These are phyloP conservation scores for Laticauda laticaudata DNA, from an alignment of 2,113 vertebrate species.

Conservation along the genomic window DNA sequence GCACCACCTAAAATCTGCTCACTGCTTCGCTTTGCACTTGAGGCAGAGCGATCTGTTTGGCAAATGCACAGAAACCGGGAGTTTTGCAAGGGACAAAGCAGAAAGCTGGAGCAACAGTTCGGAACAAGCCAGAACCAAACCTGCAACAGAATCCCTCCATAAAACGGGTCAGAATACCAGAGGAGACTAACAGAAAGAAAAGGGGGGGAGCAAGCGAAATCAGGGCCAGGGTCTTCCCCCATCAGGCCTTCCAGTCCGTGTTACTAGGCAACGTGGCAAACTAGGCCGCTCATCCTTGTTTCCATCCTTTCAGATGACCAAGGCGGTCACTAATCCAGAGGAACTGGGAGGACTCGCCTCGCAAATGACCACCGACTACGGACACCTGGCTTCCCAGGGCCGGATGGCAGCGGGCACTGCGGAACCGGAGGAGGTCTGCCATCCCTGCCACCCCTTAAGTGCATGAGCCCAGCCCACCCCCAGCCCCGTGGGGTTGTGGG, in stretches of 20 bases:
- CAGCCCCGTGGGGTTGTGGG: neutral
- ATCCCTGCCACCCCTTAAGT: slow-evolving; percentile 48
- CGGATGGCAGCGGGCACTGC: slow-evolving; percentile 93
- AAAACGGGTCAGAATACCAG: neutral
- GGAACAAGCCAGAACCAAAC: neutral
- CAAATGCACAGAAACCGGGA: neutral
- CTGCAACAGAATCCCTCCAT: neutral
- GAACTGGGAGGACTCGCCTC: slow-evolving; percentile 95
- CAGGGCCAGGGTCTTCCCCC: neutral
- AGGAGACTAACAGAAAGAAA: neutral
- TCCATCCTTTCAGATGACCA: slow-evolving; percentile 86
- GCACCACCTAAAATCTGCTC: too few relatives aligned
- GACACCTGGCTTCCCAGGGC: slow-evolving; percentile 93
- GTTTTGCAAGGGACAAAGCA: neutral
- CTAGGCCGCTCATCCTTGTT: too few relatives aligned
- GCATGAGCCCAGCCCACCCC: neutral
- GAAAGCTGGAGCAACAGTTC: neutral
- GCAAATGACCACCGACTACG: slow-evolving; percentile 96
- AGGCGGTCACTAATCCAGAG: slow-evolving; percentile 96
- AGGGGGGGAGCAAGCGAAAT: neutral
- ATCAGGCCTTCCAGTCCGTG: neutral
- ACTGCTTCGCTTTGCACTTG: neutral
- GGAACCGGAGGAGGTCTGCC: slow-evolving; percentile 92
- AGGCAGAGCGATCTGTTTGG: neutral
- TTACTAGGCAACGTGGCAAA: neutral